A percentile compares a stretch with the other conserved stretches of the same genome.
phyloP scores from a whole-genome alignment of 2,797 vertebrate genomes.

The Diceros bicornis region DNA sequence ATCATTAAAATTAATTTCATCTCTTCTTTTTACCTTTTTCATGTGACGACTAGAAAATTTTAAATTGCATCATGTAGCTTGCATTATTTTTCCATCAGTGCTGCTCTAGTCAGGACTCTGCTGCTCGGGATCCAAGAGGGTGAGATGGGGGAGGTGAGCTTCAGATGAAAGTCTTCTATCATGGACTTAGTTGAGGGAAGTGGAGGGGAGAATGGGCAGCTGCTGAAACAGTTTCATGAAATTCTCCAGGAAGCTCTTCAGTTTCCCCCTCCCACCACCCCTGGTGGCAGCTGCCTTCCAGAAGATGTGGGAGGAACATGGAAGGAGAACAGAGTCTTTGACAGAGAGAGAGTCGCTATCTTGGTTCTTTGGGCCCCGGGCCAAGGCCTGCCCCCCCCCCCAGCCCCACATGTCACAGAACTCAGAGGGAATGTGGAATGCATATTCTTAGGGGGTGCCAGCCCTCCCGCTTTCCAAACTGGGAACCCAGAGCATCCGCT shows the following conservation, averaged over 20 bases:
- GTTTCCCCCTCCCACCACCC: neutral
- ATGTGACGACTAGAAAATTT: neutral
- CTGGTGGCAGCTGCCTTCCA: neutral
- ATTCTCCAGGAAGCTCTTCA: neutral
- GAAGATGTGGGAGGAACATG: neutral
- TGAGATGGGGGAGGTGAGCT: accelerated
- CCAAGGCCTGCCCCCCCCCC: neutral
- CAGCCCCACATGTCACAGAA: neutral
- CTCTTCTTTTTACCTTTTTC: neutral
- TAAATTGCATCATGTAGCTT: neutral
- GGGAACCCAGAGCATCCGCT: neutral
- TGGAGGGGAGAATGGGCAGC: neutral
- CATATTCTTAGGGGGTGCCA: neutral
- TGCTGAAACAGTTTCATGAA: too few species aligned
- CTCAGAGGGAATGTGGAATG: neutral
- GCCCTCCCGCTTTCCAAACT: too few species aligned
- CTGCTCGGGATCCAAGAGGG: neutral
- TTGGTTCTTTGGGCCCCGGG: neutral
- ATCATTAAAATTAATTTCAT: neutral
- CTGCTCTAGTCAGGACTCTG: neutral
- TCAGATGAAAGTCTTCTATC: neutral
- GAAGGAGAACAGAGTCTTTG: too few species aligned
- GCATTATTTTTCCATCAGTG: accelerated
- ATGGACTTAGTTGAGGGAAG: neutral
- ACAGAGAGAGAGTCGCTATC: neutral